Evolutionary conservation across 2,113 vertebrate species (phyloP).

Genomic region (Pyxicephalus adspersus): DNA sequence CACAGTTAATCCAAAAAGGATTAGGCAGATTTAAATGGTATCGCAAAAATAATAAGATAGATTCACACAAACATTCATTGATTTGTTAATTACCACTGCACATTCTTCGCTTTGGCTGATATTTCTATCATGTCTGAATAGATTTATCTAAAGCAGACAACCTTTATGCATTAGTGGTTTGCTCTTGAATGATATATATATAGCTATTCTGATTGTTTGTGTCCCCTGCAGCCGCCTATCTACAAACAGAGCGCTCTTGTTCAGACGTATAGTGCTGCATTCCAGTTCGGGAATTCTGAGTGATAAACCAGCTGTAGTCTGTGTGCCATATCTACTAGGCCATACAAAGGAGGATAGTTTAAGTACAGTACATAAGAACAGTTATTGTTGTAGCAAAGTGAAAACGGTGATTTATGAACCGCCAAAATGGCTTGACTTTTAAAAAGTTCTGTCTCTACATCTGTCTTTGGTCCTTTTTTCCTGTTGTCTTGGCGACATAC

Average conservation of each 20-base stretch:
- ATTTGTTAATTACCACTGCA: conserved; percentile 13
- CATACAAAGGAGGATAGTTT: conserved; percentile 55
- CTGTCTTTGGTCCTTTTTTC: conserved; percentile 68
- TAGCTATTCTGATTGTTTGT: conserved; percentile 47
- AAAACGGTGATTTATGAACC: conserved; percentile 72
- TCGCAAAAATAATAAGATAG: conserved; percentile 50
- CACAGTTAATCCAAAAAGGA: conserved; percentile 48
- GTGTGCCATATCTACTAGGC: conserved; percentile 61
- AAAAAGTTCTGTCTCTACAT: conserved; percentile 70
- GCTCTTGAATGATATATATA: conserved; percentile 52
- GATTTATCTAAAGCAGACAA: conserved; percentile 5
- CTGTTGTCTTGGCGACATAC: conserved; percentile 64
- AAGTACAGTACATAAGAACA: conserved; percentile 56
- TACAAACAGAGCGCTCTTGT: conserved; percentile 51
- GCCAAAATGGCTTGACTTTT: conserved; percentile 65
- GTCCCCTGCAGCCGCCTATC: conserved; percentile 38
- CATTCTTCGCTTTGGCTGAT: rapidly evolving
- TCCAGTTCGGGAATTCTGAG: conserved; percentile 66
- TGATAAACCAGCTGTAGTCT: conserved; percentile 67
- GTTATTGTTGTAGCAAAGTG: conserved; percentile 64
- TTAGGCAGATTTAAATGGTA: conserved; percentile 2
- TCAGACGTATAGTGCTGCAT: conserved; percentile 54
- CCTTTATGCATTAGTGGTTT: conserved; percentile 44
- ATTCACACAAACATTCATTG: conserved; percentile 50
- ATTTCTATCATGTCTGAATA: conserved; percentile 17